Conservation (phyloP, 2,113 vertebrate genomes). For the Helogale parvula region DNA sequence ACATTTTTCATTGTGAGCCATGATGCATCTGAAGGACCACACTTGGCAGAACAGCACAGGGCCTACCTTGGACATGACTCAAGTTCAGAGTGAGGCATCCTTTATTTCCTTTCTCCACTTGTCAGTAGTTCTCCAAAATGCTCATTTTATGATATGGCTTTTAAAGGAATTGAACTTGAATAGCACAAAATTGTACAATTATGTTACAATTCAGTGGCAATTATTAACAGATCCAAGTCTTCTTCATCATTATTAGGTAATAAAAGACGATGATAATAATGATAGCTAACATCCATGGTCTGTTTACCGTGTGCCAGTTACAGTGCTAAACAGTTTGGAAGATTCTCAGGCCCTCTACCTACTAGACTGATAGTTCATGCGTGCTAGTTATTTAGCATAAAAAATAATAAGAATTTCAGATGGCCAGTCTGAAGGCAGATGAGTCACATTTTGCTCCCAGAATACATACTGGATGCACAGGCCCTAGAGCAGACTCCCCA, state of each 20-base stretch:
- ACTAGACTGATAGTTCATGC: background rate
- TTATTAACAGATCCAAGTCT: slow-evolving; percentile 58
- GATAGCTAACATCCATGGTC: slow-evolving; percentile 9
- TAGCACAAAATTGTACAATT: slow-evolving; percentile 69
- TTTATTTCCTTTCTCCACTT: slow-evolving; percentile 59
- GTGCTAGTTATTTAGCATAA: background rate
- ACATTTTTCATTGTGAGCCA: background rate
- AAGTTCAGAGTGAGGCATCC: slow-evolving; percentile 48
- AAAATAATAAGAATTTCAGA: background rate
- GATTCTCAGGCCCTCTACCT: background rate
- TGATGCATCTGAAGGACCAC: background rate
- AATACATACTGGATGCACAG: background rate
- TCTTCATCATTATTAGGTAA: slow-evolving; percentile 53
- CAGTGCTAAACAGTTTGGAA: background rate
- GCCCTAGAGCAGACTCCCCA: background rate
- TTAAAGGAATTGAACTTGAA: slow-evolving; percentile 65
- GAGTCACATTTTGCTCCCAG: background rate
- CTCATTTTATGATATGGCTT: slow-evolving; percentile 58
- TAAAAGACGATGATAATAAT: slow-evolving; percentile 28
- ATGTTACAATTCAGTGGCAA: slow-evolving; percentile 50
- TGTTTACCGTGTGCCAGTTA: slow-evolving; percentile 4
- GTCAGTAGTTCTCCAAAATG: slow-evolving; percentile 59
- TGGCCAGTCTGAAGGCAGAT: background rate
- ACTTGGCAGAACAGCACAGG: background rate
- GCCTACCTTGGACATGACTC: slow-evolving; percentile 18